Evolutionary conservation across 2,888 invertebrate genomes (phyloP).

Genomic region (Volucella inanis): DNA sequence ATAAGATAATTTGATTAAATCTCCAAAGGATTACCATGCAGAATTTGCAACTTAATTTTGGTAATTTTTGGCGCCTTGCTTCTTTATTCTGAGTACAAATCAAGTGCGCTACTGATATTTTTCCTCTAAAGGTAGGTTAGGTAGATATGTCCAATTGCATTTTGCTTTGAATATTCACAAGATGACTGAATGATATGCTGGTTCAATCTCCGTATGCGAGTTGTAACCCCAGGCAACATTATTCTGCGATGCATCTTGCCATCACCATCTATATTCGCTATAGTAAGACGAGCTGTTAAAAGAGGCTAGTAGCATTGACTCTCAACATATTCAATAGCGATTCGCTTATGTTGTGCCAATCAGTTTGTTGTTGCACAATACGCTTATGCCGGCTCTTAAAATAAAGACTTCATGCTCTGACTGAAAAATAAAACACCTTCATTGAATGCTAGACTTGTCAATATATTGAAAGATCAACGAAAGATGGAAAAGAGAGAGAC

Average conservation of each 20-base stretch:
- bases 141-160: slow-evolving; percentile 34
- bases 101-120: slow-evolving; percentile 24
- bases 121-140: slow-evolving; percentile 5
- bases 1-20: no score
- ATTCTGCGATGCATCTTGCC: slow-evolving; percentile 12
- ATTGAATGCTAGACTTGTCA: slow-evolving; percentile 21
- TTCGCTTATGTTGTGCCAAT: slow-evolving; percentile 25
- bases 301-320: slow-evolving; percentile 41
- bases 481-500: slow-evolving; percentile 16
- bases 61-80: slow-evolving; percentile 9
- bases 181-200: slow-evolving; percentile 32
- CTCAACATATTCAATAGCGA: slow-evolving; percentile 46
- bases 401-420: slow-evolving; percentile 40
- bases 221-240: slow-evolving; percentile 22
- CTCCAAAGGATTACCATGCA: no score
- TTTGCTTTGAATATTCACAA: slow-evolving; percentile 24
- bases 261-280: slow-evolving; percentile 15
- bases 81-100: background rate
- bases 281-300: slow-evolving; percentile 21
- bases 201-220: slow-evolving; percentile 29
- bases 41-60: no score
- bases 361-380: slow-evolving; percentile 31
- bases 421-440: slow-evolving; percentile 11
- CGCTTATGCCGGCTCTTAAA: slow-evolving; percentile 16
- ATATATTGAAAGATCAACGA: slow-evolving; percentile 7